These are phyloP conservation scores for Litoditis marina DNA, from an alignment of 2,888 invertebrate genomes.

Conservation along the genomic window DNA sequence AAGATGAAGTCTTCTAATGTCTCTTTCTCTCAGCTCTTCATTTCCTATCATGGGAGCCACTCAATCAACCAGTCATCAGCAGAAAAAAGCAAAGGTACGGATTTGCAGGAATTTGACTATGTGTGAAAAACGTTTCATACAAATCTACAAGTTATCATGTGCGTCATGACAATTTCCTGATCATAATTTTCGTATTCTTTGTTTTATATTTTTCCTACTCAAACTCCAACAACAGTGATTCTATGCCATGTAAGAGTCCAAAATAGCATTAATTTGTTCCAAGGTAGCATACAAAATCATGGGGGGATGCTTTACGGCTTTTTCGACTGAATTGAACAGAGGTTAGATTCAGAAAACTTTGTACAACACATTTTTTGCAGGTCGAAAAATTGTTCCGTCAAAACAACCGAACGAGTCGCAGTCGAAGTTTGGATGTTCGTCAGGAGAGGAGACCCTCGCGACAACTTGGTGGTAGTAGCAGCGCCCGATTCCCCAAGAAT, in stretches of 20 bases:
- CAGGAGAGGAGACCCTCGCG: conserved; percentile 32
- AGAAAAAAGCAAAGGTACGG: conserved; percentile 1
- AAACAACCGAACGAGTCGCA: conserved; percentile 44
- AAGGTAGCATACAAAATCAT: no score
- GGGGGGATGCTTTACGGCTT: no score
- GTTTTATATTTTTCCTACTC: no score
- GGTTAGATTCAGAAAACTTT: not conserved
- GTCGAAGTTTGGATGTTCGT: conserved; percentile 42
- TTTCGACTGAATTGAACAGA: no score
- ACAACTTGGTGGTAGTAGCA: conserved; percentile 35
- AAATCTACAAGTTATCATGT: no score
- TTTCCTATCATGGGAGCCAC: conserved; percentile 3
- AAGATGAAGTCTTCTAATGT: no score
- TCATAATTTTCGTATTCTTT: no score
- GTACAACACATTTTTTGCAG: conserved; percentile 15
- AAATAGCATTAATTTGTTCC: no score
- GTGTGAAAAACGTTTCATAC: not conserved
- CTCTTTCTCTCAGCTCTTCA: no score
- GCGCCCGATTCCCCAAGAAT: conserved; percentile 34
- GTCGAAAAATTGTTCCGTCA: conserved; percentile 49
- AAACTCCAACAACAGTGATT: not conserved
- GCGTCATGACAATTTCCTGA: no score
- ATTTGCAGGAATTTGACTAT: not conserved
- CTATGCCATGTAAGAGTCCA: no score
- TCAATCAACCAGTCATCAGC: conserved; percentile 1